Evolutionary conservation across 2,888 invertebrate genomes (phyloP).

Genomic region (Chrysolina americana): DNA sequence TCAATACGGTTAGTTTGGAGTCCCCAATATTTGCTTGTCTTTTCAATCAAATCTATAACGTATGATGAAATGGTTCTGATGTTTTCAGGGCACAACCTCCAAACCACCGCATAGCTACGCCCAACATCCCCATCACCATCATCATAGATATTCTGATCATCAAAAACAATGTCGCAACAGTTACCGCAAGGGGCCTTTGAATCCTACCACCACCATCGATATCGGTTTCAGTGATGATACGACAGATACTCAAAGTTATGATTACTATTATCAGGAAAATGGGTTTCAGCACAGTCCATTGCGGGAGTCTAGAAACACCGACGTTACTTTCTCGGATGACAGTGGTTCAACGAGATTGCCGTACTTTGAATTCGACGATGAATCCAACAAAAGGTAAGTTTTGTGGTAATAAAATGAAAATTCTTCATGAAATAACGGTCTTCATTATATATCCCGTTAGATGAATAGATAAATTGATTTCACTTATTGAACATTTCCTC

Average conservation of each 20-base stretch:
- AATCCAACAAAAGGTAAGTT: constrained; percentile 56
- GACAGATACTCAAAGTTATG: constrained; percentile 61
- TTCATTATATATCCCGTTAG: too few relatives aligned
- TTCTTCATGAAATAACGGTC: too few relatives aligned
- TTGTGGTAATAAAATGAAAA: constrained; percentile 38
- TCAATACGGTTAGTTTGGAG: too few relatives aligned
- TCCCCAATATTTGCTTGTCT: too few relatives aligned
- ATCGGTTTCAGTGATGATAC: constrained; percentile 64
- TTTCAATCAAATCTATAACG: too few relatives aligned
- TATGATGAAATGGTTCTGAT: too few relatives aligned
- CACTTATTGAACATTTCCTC: too few relatives aligned
- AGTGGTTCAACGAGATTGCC: constrained; percentile 64
- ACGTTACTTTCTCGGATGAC: constrained; percentile 62
- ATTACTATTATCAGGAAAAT: constrained; percentile 62
- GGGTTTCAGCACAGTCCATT: constrained; percentile 59
- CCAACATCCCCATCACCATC: constrained; percentile 31
- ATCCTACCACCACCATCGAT: constrained; percentile 54
- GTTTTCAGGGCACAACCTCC: constrained; percentile 33
- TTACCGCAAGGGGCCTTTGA: constrained; percentile 44
- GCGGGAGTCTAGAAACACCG: constrained; percentile 55
- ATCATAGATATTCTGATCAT: constrained; percentile 31
- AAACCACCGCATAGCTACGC: constrained; percentile 21
- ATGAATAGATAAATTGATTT: too few relatives aligned
- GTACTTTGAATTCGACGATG: constrained; percentile 61
- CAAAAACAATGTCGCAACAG: constrained; percentile 41